phyloP scores from a whole-genome alignment of 2,888 invertebrate genomes.

The Ichneumon xanthorius region DNA sequence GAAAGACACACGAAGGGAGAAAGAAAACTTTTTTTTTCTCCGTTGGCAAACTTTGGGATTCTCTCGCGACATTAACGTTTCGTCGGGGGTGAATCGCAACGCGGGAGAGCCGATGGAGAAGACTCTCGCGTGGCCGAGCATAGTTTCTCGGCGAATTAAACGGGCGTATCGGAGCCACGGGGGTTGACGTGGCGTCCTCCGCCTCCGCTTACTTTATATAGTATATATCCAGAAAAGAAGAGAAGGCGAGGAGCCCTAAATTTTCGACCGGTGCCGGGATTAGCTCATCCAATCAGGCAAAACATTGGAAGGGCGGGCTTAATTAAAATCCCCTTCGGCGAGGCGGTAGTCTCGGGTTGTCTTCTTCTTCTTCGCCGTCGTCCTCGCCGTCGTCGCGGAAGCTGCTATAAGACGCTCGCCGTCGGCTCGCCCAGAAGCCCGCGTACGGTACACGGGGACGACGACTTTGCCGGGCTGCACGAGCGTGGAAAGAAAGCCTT shows the following conservation, averaged over 20 bases:
- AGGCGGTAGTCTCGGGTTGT: slow-evolving; percentile 73
- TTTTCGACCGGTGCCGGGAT: slow-evolving; percentile 77
- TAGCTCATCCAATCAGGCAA: slow-evolving; percentile 82
- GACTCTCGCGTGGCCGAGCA: slow-evolving; percentile 51
- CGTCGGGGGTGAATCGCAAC: slow-evolving; percentile 32
- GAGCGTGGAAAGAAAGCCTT: slow-evolving; percentile 53
- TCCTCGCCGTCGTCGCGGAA: slow-evolving; percentile 70
- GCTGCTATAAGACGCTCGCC: slow-evolving; percentile 77
- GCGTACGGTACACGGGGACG: slow-evolving; percentile 7
- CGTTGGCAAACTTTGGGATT: slow-evolving; percentile 39
- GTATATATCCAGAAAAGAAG: slow-evolving; percentile 53
- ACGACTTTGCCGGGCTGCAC: slow-evolving; percentile 25
- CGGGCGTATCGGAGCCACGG: slow-evolving; percentile 4
- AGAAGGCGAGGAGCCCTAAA: slow-evolving; percentile 76
- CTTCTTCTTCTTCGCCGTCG: slow-evolving; percentile 63
- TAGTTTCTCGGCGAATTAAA: slow-evolving; percentile 46
- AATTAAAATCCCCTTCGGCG: slow-evolving; percentile 83
- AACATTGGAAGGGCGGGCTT: slow-evolving; percentile 84
- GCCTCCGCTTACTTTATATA: slow-evolving; percentile 60
- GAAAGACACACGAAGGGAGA: not conserved
- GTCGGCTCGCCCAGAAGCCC: slow-evolving; percentile 54
- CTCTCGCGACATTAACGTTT: slow-evolving; percentile 61
- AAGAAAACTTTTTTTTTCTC: slow-evolving; percentile 23
- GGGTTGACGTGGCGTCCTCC: not conserved
- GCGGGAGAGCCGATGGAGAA: slow-evolving; percentile 56